Percentiles rank a stretch among this genome's conserved stretches.
These are phyloP conservation scores for Ceratotherium simum DNA, from an alignment of 2,113 vertebrate species.

Conservation along the genomic window DNA sequence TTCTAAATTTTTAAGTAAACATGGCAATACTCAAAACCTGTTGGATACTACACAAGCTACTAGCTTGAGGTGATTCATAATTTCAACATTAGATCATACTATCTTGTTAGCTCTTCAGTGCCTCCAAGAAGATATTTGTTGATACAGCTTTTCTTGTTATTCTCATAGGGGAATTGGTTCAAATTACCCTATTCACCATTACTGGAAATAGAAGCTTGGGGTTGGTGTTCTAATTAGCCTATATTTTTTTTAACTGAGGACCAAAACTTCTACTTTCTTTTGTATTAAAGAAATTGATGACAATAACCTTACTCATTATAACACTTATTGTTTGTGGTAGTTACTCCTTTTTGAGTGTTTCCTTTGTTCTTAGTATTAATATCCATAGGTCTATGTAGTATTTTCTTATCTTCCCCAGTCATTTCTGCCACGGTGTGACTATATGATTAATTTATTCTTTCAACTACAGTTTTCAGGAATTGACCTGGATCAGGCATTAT, in stretches of 20 bases:
- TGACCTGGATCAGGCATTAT: constrained; percentile 88
- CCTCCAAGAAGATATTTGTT: background rate
- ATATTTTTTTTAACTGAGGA: background rate
- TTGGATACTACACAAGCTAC: background rate
- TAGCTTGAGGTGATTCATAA: background rate
- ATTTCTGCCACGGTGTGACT: background rate
- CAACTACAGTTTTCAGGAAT: constrained; percentile 86
- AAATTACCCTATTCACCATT: background rate
- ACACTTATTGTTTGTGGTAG: background rate
- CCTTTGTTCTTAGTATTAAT: constrained; percentile 2
- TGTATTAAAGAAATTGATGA: constrained; percentile 25
- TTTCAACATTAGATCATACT: background rate
- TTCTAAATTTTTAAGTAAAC: constrained; percentile 10
- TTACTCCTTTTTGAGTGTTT: background rate
- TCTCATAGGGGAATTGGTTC: background rate
- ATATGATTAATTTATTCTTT: constrained; percentile 53
- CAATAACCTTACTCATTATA: background rate
- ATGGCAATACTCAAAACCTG: background rate
- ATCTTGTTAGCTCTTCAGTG: background rate
- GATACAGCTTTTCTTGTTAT: background rate
- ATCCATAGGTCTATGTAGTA: background rate
- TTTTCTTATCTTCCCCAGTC: background rate
- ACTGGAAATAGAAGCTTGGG: background rate
- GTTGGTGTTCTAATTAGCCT: background rate
- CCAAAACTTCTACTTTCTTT: background rate